Conservation (phyloP, 1,140 invertebrate genomes). For the Halictus rubicundus region DNA sequence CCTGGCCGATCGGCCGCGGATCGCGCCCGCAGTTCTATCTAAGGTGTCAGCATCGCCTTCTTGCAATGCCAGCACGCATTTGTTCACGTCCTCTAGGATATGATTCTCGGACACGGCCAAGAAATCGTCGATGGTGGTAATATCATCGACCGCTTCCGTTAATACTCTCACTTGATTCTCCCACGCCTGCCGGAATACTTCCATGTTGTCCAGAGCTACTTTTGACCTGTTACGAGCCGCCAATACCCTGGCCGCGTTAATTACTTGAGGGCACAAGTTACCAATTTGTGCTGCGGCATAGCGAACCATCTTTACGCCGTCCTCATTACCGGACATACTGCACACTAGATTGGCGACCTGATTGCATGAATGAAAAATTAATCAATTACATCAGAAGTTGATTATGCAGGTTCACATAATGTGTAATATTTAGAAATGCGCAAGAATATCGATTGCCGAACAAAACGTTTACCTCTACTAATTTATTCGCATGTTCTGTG, state of each 20-base stretch:
- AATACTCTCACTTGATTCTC: constrained; percentile 95
- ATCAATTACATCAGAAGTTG: constrained; percentile 16
- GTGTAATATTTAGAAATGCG: too few relatives aligned
- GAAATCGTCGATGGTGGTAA: constrained; percentile 99
- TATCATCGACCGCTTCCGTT: constrained; percentile 98
- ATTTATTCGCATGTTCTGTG: constrained; percentile 97
- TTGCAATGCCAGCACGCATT: constrained; percentile 97
- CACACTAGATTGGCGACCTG: constrained; percentile 98
- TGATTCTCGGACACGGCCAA: constrained; percentile 98
- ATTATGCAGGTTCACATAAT: too few relatives aligned
- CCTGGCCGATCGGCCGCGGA: constrained; percentile 93
- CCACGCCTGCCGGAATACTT: constrained; percentile 97
- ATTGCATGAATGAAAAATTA: constrained; percentile 37
- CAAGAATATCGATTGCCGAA: too few relatives aligned
- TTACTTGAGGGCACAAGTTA: constrained; percentile 97
- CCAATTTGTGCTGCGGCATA: constrained; percentile 98
- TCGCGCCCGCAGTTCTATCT: constrained; percentile 96
- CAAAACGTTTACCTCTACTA: constrained; percentile 92
- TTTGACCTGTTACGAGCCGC: constrained; percentile 94
- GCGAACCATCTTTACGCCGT: constrained; percentile 99
- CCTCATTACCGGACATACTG: constrained; percentile 99
- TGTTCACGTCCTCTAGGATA: constrained; percentile 99
- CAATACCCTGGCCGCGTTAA: constrained; percentile 96
- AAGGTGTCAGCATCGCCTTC: constrained; percentile 95
- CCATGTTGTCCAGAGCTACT: constrained; percentile 98